Evolutionary conservation across 2,113 vertebrate genomes (phyloP).

Genomic region (Micromys minutus): DNA sequence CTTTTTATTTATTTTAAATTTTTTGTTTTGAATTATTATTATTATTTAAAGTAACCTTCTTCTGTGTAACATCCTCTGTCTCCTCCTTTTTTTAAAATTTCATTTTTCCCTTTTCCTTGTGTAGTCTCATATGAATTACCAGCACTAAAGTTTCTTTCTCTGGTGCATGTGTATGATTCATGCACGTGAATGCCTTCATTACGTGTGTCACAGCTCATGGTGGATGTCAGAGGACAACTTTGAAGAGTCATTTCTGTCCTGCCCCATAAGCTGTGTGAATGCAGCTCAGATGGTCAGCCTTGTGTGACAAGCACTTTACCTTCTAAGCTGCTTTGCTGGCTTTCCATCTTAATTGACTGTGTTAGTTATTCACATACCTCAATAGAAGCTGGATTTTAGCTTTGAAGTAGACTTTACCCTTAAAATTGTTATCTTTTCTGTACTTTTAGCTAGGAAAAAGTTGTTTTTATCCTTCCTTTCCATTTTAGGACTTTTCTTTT

Average conservation of each 20-base stretch:
- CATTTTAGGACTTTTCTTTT: conserved; percentile 93
- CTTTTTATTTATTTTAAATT: not conserved
- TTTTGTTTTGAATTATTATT: not conserved
- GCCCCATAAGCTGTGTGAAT: not conserved
- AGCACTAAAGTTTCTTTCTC: not conserved
- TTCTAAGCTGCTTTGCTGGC: not conserved
- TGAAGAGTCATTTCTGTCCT: not conserved
- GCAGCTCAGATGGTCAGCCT: not conserved
- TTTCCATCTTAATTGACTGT: not conserved
- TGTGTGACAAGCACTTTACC: not conserved
- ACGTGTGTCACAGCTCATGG: not conserved
- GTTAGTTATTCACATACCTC: not conserved
- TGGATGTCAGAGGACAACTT: not conserved
- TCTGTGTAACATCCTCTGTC: not conserved
- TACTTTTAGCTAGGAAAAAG: conserved; percentile 48
- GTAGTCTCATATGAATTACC: conserved; percentile 14
- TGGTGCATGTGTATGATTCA: not conserved
- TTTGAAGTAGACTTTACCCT: conserved; percentile 44
- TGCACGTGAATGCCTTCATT: not conserved
- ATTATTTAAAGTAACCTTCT: not conserved
- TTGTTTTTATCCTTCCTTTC: conserved; percentile 59
- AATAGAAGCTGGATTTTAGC: conserved; percentile 12
- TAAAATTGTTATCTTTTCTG: conserved; percentile 16
- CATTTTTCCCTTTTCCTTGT: not conserved
- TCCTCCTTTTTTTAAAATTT: not conserved